Conservation (phyloP, 2,113 vertebrate species). For the Anhinga rufa region DNA sequence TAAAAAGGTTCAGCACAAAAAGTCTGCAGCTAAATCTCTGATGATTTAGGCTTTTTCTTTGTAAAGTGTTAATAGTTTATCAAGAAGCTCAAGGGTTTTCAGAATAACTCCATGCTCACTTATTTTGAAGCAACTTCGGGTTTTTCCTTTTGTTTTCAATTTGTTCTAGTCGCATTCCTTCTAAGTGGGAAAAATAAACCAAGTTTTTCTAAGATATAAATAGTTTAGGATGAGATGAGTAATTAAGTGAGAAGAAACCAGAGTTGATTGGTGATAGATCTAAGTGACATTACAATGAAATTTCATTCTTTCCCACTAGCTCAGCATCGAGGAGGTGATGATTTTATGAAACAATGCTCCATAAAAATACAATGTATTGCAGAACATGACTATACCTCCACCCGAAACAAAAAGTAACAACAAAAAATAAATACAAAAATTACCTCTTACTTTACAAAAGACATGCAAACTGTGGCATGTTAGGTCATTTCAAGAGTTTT, state of each 20-base stretch:
- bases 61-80: conserved; percentile 38
- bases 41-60: conserved; percentile 16
- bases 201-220: conserved; percentile 42
- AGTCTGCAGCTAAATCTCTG: background rate
- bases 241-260: conserved; percentile 37
- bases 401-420: background rate
- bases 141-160: conserved; percentile 40
- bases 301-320: conserved; percentile 37
- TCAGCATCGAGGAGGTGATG: background rate
- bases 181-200: conserved; percentile 7
- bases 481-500: background rate
- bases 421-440: background rate
- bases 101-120: background rate
- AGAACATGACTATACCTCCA: background rate
- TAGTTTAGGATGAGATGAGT: conserved; percentile 36
- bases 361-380: conserved; percentile 36
- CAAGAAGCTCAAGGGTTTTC: conserved; percentile 17
- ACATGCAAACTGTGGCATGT: background rate
- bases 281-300: conserved; percentile 38
- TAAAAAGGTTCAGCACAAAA: conserved; percentile 33
- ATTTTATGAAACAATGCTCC: conserved; percentile 49
- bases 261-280: conserved; percentile 34
- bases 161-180: conserved; percentile 17
- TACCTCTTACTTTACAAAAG: conserved; percentile 17
- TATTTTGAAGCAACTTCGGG: background rate